Base-by-base conservation (phyloP, 1,140 invertebrate species). In the Episyrphus balteatus region DNA sequence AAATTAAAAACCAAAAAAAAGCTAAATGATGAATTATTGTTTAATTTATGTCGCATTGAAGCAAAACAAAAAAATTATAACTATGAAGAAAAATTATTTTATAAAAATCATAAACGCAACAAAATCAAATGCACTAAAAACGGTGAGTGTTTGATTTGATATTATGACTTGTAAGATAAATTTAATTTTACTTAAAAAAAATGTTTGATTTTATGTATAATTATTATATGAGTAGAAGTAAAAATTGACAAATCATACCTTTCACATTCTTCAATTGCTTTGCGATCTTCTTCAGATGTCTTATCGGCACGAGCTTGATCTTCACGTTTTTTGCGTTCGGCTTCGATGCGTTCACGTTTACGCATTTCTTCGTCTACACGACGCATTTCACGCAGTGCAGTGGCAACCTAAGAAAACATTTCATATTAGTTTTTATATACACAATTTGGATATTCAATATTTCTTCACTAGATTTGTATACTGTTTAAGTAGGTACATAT, bases 331-430 rank as follows among this genome's bases (percentile, higher is more conserved):
- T 66, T 66, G 17, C 42, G 13, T 45, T 51, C 47, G 26, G 50
- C 47, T 40, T 51, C 47, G 9, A 51, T 15, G 30, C 82, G 78
- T 57, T 89, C 85, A 45, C 86, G 73, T 56, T 86, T 79, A 48
- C 82, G 75, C 76, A 92, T 87, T 72, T 94, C 90, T 61, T 92
- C 88, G 68, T 96, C 91, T 21, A 94, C 85, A n/a, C 84, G 73
- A 55, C 84, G 77, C 85, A 92, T 91, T 75, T 94, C 88, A 1
- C 87, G 71, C 39, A 95, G 63, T 2, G 89, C 88, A 7, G 82
- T 72, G 0, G 92, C 92, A 10, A 85, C 83, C 61, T 64, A 32
- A n/a, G 31, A 42, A 30, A 32, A 40, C 5, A 26, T 26, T 26
- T 44, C 5, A 10, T 9, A 31, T 12, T 26, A 32, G 18, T 7